Base-by-base conservation (phyloP, 2,888 invertebrate genomes). In the Hemaris fuciformis region DNA sequence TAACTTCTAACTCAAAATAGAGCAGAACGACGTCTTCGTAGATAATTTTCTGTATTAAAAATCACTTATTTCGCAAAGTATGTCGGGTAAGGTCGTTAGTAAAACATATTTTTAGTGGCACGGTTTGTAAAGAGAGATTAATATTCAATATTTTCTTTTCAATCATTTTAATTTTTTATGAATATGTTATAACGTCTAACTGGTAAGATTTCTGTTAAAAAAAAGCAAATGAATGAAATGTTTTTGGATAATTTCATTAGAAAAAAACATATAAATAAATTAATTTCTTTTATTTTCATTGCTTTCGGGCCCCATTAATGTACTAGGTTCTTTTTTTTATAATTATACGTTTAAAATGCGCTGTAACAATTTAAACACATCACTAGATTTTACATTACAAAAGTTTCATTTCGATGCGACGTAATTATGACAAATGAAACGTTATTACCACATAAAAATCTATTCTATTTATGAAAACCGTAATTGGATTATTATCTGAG, bases 401-500 rank as follows among this genome's bases (percentile, higher is more conserved):
- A 48, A 27, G 67, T 68, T 63, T 66, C 68, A 73, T 74, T 72
- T 62, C 66, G 68, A 67, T 72, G 67, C 59, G 64, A 67, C 71
- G 18, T 53, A 27, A 62, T 69, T 68, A 69, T 70, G 65, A 72
- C 66, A 69, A 76, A 76, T 70, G 60, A 64, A 68, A 61, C 57
- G 63, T 60, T 53, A 53, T 53, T 41, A 8, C n/a, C 20, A 25
- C 10, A 63, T 63, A 66, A 69, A 69, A 73, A 71, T 71, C 68
- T 73, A 74, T 73, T 74, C 70, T 66, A 72, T 74, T 76, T 68
- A 68, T 69, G 72, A 74, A 72, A 69, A 70, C 74, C 68, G 71
- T 79, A 80, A 84, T 79, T 82, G 68, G 72, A 75, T 79, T 80
- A 77, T 75, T 69, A 74, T 73, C 75, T 71, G 68, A 73, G 72